Percentiles rank a stretch among this genome's conserved stretches.
These are phyloP conservation scores for Bombyx mori DNA, from an alignment of 1,140 invertebrate species.

Conservation along the genomic window ASM3026992v2 NC_085116.1:3206001-3206500, in stretches of 20 bases:
- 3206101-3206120: not conserved
- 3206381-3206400: slow-evolving; percentile 26
- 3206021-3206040: slow-evolving; percentile 30
- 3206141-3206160: slow-evolving; percentile 26
- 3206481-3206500: slow-evolving; percentile 68
- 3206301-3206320: slow-evolving; percentile 25
- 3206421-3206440: slow-evolving; percentile 73
- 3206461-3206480: slow-evolving; percentile 76
- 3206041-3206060: slow-evolving; percentile 28
- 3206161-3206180: slow-evolving; percentile 26
- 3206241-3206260: slow-evolving; percentile 26
- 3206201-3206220: slow-evolving; percentile 21
- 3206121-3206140: not conserved
- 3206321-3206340: slow-evolving; percentile 28
- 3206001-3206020: slow-evolving; percentile 29
- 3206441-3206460: slow-evolving; percentile 76
- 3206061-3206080: too few relatives aligned
- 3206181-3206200: slow-evolving; percentile 31
- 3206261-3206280: slow-evolving; percentile 37
- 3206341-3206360: slow-evolving; percentile 29
- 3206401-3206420: slow-evolving; percentile 35
- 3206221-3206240: slow-evolving; percentile 39
- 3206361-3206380: slow-evolving; percentile 18
- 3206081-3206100: not conserved
- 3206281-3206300: slow-evolving; percentile 31